A percentile compares a stretch with the other conserved stretches of the same genome.
phyloP scores from a whole-genome alignment of 2,888 invertebrate species.

The Nomada flava region DNA sequence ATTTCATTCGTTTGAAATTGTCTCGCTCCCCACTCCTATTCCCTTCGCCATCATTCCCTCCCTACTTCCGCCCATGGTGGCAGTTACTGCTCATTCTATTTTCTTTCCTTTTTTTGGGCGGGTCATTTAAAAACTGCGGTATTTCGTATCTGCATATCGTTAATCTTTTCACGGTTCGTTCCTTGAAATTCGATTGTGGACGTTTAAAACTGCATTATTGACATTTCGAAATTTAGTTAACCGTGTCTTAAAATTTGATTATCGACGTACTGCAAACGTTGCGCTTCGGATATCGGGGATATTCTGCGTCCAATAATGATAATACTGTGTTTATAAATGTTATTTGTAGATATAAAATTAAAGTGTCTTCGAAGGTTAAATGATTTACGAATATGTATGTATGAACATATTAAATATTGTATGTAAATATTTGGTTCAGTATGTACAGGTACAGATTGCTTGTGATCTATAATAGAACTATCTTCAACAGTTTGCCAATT shows the following conservation, averaged over 20 bases:
- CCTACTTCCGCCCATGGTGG: neutral
- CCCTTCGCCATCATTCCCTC: neutral
- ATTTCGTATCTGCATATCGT: slow-evolving; percentile 80
- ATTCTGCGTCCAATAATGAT: slow-evolving; percentile 9
- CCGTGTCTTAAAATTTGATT: slow-evolving; percentile 50
- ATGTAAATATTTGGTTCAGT: too few relatives aligned
- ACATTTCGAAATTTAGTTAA: slow-evolving; percentile 49
- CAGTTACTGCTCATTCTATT: slow-evolving; percentile 39
- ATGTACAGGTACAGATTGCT: too few relatives aligned
- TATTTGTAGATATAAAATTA: neutral
- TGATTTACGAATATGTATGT: too few relatives aligned
- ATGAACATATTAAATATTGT: too few relatives aligned
- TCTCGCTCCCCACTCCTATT: slow-evolving; percentile 59
- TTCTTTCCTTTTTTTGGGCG: slow-evolving; percentile 46
- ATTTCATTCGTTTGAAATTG: slow-evolving; percentile 80
- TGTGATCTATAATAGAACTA: too few relatives aligned
- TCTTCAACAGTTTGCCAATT: too few relatives aligned
- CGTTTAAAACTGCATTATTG: slow-evolving; percentile 45
- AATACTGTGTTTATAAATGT: neutral
- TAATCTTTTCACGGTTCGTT: slow-evolving; percentile 73
- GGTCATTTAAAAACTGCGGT: slow-evolving; percentile 78
- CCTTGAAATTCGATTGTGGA: slow-evolving; percentile 50
- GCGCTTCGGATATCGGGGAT: slow-evolving; percentile 1
- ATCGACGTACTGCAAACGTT: slow-evolving; percentile 12
- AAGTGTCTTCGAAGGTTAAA: neutral